Conservation (phyloP, 2,888 invertebrate species). For the Xylocampa areola region DNA sequence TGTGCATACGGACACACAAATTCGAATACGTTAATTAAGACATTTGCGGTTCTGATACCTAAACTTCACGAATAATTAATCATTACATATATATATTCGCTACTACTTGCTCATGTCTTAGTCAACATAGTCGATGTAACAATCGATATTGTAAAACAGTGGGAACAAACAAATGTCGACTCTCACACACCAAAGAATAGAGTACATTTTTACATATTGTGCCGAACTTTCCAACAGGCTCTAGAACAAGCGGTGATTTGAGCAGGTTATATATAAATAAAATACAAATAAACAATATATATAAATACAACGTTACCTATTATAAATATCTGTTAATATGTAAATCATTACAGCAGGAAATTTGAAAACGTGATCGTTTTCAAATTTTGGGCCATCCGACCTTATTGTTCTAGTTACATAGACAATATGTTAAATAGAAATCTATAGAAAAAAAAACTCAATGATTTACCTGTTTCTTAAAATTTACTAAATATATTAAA, state of each 20-base stretch:
- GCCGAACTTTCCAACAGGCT: constrained; percentile 9
- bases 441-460: constrained; percentile 7
- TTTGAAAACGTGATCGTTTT: too few relatives aligned
- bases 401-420: too few relatives aligned
- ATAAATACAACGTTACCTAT: constrained; percentile 1
- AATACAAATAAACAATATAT: background rate
- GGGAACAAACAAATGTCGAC: constrained; percentile 30
- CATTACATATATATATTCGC: too few relatives aligned
- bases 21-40: constrained; percentile 13
- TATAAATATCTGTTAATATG: background rate
- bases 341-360: too few relatives aligned
- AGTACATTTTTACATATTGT: constrained; percentile 36
- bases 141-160: constrained; percentile 22
- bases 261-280: background rate
- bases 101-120: background rate
- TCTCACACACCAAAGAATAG: constrained; percentile 23
- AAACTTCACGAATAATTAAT: too few relatives aligned
- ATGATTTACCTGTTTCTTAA: constrained; percentile 1
- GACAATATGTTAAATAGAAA: background rate
- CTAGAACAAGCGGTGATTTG: constrained; percentile 29
- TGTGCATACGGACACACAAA: constrained; percentile 39
- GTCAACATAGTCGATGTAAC: constrained; percentile 17
- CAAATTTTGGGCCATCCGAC: too few relatives aligned
- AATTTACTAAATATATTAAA: constrained; percentile 13
- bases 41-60: constrained; percentile 1